These are phyloP conservation scores for Kryptolebias ocellatus DNA, from an alignment of 2,797 vertebrate genomes.

Conservation along the genomic window DNA sequence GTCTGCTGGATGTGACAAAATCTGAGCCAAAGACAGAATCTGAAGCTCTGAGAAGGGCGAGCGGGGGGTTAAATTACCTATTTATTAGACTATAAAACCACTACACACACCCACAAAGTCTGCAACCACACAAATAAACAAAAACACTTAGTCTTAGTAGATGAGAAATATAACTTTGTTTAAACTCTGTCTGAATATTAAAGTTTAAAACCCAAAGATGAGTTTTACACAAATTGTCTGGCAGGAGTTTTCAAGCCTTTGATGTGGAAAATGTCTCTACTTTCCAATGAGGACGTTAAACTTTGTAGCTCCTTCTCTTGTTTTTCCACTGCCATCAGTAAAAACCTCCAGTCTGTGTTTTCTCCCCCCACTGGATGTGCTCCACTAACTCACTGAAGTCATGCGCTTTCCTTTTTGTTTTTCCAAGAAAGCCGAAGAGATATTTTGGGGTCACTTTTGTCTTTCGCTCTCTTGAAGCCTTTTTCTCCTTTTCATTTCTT, in stretches of 20 bases:
- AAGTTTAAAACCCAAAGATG: conserved; percentile 36
- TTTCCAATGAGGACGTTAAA: conserved; percentile 52
- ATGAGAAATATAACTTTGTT: conserved; percentile 25
- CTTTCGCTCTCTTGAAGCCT: conserved; percentile 45
- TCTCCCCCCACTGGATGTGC: conserved; percentile 66
- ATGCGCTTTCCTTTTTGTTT: conserved; percentile 60
- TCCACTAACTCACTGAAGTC: conserved; percentile 63
- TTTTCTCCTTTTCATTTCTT: conserved; percentile 63
- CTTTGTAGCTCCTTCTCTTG: conserved; percentile 62
- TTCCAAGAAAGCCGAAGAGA: conserved; percentile 60
- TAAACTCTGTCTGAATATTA: conserved; percentile 22
- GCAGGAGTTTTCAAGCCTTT: conserved; percentile 40
- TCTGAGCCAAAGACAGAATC: conserved; percentile 34
- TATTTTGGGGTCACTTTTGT: conserved; percentile 63
- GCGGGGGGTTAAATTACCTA: conserved; percentile 28
- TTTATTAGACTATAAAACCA: conserved; percentile 44
- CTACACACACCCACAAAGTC: conserved; percentile 1
- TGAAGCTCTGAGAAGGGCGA: conserved; percentile 20
- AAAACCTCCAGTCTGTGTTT: conserved; percentile 65
- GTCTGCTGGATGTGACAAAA: conserved; percentile 45
- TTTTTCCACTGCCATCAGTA: conserved; percentile 72
- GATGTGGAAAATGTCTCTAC: conserved; percentile 49
- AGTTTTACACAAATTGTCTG: conserved; percentile 50
- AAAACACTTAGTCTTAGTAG: background rate
- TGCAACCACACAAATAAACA: conserved; percentile 18